phyloP scores from a whole-genome alignment of 2,113 vertebrate genomes.

The Artemisiospiza belli region DNA sequence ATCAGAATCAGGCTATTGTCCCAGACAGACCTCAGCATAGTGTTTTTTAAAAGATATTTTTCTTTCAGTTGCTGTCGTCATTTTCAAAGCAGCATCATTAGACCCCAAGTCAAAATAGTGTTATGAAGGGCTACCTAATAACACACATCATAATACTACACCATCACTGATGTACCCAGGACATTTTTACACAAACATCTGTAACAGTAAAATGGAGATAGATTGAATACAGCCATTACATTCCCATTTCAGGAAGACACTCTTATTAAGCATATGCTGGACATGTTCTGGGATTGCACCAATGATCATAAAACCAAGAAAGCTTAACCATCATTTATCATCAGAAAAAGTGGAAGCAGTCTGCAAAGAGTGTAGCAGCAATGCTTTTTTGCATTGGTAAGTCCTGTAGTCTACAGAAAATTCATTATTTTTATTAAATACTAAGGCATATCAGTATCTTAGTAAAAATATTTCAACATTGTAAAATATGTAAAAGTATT shows the following conservation, averaged over 20 bases:
- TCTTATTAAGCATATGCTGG: background rate
- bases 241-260: background rate
- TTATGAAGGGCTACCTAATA: background rate
- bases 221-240: background rate
- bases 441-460: background rate
- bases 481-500: background rate
- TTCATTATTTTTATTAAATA: background rate
- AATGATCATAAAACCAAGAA: background rate
- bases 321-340: background rate
- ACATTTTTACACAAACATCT: background rate
- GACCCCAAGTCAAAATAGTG: background rate
- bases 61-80: background rate
- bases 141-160: background rate
- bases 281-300: background rate
- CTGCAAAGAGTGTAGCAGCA: background rate
- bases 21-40: background rate
- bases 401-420: background rate
- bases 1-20: background rate
- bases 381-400: background rate
- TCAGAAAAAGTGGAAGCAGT: background rate
- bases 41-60: background rate
- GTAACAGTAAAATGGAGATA: background rate
- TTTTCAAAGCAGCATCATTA: background rate
- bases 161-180: background rate
- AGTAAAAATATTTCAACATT: background rate